phyloP scores from a whole-genome alignment of 2,888 invertebrate genomes.

The Scrobipalpa costella region DNA sequence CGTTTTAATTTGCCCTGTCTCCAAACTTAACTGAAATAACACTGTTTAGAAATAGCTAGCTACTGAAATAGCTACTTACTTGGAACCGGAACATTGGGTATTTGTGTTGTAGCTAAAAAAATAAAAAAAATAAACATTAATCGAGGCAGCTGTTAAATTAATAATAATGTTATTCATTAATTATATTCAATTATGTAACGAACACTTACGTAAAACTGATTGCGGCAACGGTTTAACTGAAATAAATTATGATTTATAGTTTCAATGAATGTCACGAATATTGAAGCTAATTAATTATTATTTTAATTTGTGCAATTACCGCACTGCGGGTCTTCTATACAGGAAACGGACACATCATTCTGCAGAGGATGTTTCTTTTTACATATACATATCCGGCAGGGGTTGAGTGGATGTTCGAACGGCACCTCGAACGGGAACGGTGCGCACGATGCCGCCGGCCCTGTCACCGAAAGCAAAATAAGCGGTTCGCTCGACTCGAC shows the following conservation, averaged over 20 bases:
- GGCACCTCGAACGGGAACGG: slow-evolving; percentile 57
- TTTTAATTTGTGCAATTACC: slow-evolving; percentile 43
- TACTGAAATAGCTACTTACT: too few relatives aligned
- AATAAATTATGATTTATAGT: too few relatives aligned
- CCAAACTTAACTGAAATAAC: too few relatives aligned
- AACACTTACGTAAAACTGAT: slow-evolving; percentile 1
- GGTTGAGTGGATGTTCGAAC: slow-evolving; percentile 64
- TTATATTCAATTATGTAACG: too few relatives aligned
- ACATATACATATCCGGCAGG: slow-evolving; percentile 66
- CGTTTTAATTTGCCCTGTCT: too few relatives aligned
- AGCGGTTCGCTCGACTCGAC: not conserved
- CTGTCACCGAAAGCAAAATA: not conserved
- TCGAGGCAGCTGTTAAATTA: not conserved
- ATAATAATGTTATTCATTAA: too few relatives aligned
- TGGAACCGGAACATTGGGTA: not conserved
- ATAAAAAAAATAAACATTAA: not conserved
- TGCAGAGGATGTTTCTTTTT: slow-evolving; percentile 42
- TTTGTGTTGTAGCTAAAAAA: not conserved
- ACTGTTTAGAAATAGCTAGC: too few relatives aligned
- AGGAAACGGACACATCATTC: slow-evolving; percentile 52
- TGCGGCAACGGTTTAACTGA: not conserved
- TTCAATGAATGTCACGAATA: not conserved
- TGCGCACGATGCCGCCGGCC: slow-evolving; percentile 41
- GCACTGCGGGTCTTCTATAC: slow-evolving; percentile 57
- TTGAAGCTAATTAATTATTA: not conserved